Evolutionary conservation across 2,113 vertebrate genomes (phyloP).

Genomic region (Vireo altiloquus): DNA sequence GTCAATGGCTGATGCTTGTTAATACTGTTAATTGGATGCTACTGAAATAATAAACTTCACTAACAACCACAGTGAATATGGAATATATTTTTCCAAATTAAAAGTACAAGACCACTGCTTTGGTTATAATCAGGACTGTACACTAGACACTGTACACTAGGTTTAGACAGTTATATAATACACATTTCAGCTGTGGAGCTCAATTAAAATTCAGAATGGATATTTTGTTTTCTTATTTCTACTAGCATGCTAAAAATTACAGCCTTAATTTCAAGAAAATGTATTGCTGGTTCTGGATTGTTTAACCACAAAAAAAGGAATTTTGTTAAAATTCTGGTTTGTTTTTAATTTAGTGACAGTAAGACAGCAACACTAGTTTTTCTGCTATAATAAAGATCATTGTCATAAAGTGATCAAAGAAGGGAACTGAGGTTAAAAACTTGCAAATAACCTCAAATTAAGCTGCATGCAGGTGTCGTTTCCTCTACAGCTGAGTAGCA

Average conservation of each 20-base stretch:
- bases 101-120: background rate
- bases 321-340: background rate
- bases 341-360: background rate
- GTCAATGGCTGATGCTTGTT: background rate
- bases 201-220: background rate
- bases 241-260: background rate
- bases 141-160: background rate
- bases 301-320: background rate
- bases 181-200: background rate
- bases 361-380: background rate
- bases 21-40: conserved; percentile 14
- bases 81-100: background rate
- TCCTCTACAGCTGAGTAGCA: fast-evolving
- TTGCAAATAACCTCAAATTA: background rate
- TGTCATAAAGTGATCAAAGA: background rate
- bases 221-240: background rate
- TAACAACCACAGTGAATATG: background rate
- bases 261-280: background rate
- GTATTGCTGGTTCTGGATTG: background rate
- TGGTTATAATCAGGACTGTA: background rate
- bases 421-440: background rate
- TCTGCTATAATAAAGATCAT: background rate
- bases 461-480: background rate
- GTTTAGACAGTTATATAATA: background rate
- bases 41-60: background rate